Evolutionary conservation across 2,113 vertebrate species (phyloP).

Genomic region (Miniopterus natalensis): DNA sequence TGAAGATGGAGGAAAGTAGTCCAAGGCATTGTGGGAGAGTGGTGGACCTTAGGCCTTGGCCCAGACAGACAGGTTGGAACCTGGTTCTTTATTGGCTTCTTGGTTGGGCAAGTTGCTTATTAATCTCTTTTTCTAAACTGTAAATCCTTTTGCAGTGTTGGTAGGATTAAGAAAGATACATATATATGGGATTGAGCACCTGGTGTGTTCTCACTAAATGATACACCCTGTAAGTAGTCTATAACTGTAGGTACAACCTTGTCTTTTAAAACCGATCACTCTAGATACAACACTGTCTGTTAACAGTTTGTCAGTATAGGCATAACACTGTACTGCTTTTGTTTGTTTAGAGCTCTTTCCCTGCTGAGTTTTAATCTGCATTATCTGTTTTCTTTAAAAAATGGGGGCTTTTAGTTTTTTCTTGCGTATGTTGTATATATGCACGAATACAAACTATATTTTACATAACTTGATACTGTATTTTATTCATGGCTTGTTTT

Average conservation of each 20-base stretch:
- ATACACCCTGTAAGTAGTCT: not conserved
- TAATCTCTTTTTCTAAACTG: not conserved
- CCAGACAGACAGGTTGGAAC: not conserved
- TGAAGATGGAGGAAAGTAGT: not conserved
- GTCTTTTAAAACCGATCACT: not conserved
- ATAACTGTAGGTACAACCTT: not conserved
- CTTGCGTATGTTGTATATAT: not conserved
- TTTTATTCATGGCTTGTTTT: not conserved
- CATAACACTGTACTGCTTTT: not conserved
- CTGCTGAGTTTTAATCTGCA: not conserved
- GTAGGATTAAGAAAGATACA: not conserved
- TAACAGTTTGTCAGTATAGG: not conserved
- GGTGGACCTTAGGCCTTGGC: too few relatives aligned
- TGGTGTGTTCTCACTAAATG: not conserved
- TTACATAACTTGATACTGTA: not conserved
- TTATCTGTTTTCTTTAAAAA: conserved; percentile 20
- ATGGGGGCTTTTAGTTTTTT: not conserved
- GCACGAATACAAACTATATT: not conserved
- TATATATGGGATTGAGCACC: too few relatives aligned
- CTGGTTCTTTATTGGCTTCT: not conserved
- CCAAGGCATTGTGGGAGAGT: not conserved
- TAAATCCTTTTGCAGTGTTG: not conserved
- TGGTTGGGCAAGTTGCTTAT: not conserved
- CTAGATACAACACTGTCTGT: not conserved
- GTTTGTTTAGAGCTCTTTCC: not conserved